These are phyloP conservation scores for Heliconius erato DNA, from an alignment of 2,888 invertebrate genomes.

Conservation along the genomic window DNA sequence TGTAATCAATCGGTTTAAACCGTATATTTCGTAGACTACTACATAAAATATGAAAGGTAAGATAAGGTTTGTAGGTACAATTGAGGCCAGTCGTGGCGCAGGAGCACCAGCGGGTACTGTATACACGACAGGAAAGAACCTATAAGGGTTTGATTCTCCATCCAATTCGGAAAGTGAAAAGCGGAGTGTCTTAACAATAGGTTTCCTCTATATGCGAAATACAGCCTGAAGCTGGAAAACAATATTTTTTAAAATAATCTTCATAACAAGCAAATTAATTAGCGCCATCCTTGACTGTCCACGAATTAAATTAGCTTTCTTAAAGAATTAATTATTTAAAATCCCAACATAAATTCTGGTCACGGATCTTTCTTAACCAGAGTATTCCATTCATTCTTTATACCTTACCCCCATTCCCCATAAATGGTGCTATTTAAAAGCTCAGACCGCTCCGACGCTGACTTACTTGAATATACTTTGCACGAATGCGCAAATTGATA, in stretches of 20 bases:
- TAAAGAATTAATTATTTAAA: conserved; percentile 49
- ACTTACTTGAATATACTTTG: conserved; percentile 80
- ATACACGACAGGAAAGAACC: no score
- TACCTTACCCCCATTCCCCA: conserved; percentile 71
- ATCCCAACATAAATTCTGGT: conserved; percentile 52
- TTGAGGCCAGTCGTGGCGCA: no score
- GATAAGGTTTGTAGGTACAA: neutral
- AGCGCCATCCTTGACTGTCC: conserved; percentile 29
- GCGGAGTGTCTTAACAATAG: no score
- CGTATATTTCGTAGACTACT: neutral
- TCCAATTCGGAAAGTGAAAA: no score
- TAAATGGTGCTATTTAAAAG: conserved; percentile 80
- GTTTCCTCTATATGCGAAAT: no score
- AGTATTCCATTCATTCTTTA: conserved; percentile 70
- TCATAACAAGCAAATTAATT: conserved; percentile 26
- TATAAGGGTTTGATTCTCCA: no score
- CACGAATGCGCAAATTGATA: conserved; percentile 83
- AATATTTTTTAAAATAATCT: neutral
- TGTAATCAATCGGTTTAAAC: neutral
- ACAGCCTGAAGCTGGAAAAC: no score
- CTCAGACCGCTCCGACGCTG: conserved; percentile 70
- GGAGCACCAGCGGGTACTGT: no score
- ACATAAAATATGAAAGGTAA: neutral
- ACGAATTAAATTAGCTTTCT: conserved; percentile 42
- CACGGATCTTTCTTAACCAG: conserved; percentile 59